These are phyloP conservation scores for Brachypteracias leptosomus DNA, from an alignment of 2,113 vertebrate species.

Conservation along the genomic window DNA sequence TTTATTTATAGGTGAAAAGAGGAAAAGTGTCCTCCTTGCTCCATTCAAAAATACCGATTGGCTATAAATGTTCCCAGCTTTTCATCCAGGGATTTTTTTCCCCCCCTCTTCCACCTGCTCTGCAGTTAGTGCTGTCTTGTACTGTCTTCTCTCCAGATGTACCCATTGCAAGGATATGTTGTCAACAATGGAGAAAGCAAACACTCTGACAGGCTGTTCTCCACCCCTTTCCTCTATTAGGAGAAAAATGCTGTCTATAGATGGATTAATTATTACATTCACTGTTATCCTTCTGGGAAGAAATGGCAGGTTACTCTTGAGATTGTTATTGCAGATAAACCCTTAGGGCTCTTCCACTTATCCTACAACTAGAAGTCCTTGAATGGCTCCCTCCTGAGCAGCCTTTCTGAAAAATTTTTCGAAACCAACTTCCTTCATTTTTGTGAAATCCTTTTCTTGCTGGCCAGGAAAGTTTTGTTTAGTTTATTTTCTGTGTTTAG, in stretches of 20 bases:
- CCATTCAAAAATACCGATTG: neutral
- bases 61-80: neutral
- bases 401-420: neutral
- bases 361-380: neutral
- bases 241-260: neutral
- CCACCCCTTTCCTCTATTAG: neutral
- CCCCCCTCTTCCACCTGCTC: neutral
- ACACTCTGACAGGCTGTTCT: neutral
- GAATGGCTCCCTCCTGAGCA: neutral
- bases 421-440: neutral
- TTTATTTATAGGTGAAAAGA: constrained; percentile 28
- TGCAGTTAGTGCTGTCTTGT: neutral
- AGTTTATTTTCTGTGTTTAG: neutral
- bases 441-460: neutral
- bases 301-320: neutral
- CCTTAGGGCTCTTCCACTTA: neutral
- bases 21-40: neutral
- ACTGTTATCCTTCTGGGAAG: neutral
- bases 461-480: neutral
- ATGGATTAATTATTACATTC: constrained; percentile 7
- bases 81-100: neutral
- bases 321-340: neutral
- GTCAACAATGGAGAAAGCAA: neutral
- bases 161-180: neutral
- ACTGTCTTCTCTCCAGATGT: neutral